These are phyloP conservation scores for Fundulus diaphanus DNA, from an alignment of 2,797 vertebrate genomes.

Conservation along the genomic window DNA sequence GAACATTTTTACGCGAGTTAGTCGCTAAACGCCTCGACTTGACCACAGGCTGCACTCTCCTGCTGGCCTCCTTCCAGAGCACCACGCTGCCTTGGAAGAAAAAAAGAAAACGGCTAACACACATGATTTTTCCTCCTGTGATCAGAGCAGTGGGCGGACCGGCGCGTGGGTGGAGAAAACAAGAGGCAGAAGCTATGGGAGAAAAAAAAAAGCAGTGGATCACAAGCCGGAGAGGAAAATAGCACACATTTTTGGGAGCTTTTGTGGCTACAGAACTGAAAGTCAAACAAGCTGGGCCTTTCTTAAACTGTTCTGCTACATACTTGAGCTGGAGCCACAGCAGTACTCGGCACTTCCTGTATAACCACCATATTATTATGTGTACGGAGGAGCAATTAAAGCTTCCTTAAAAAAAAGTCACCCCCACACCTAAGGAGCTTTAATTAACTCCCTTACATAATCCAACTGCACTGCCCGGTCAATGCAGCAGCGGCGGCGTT, in stretches of 20 bases:
- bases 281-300: constrained; percentile 52
- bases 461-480: constrained; percentile 10
- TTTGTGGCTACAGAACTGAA: constrained; percentile 60
- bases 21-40: constrained; percentile 50
- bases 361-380: constrained; percentile 25
- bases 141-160: constrained; percentile 72
- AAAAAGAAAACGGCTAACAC: constrained; percentile 56
- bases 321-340: constrained; percentile 58
- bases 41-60: constrained; percentile 56
- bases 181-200: constrained; percentile 55
- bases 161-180: constrained; percentile 32
- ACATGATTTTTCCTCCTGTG: constrained; percentile 72
- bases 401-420: constrained; percentile 44
- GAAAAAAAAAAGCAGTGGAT: constrained; percentile 64
- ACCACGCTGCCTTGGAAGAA: constrained; percentile 62
- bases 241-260: constrained; percentile 30
- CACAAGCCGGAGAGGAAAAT: constrained; percentile 44
- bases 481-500: constrained; percentile 15
- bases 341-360: constrained; percentile 58
- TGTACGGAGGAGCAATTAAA: constrained; percentile 25
- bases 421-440: constrained; percentile 45
- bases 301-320: constrained; percentile 57
- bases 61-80: constrained; percentile 67
- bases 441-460: constrained; percentile 50
- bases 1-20: constrained; percentile 20